A percentile compares a stretch with the other conserved stretches of the same genome.
phyloP scores from a whole-genome alignment of 2,888 invertebrate species.

The Drosophila kuntzei region DNA sequence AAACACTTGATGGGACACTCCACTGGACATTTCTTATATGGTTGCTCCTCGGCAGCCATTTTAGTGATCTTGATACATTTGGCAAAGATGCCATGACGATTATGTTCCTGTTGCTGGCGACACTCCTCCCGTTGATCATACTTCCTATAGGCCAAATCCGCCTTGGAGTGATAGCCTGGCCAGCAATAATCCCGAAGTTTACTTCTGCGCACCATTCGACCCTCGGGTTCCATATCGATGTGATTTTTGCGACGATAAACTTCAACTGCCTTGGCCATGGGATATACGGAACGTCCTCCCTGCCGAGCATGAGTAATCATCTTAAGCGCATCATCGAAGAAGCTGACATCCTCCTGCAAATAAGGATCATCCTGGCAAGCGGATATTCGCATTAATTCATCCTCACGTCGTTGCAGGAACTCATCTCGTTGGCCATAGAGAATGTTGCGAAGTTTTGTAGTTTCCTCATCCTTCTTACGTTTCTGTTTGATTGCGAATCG shows the following conservation, averaged over 20 bases:
- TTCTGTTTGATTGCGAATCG: background rate
- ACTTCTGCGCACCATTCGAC: slow-evolving; percentile 12
- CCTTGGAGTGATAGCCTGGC: slow-evolving; percentile 22
- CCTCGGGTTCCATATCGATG: slow-evolving; percentile 57
- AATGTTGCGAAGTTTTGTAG: background rate
- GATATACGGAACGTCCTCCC: slow-evolving; percentile 7
- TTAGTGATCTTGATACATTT: slow-evolving; percentile 53
- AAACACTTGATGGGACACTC: slow-evolving; percentile 33
- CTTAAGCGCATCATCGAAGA: slow-evolving; percentile 7
- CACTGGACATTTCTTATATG: slow-evolving; percentile 32
- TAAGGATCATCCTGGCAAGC: slow-evolving; percentile 11
- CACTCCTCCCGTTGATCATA: slow-evolving; percentile 14
- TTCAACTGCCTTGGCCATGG: slow-evolving; percentile 20
- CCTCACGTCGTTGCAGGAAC: slow-evolving; percentile 6
- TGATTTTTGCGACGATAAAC: background rate
- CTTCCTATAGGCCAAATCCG: slow-evolving; percentile 4
- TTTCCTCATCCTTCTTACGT: background rate
- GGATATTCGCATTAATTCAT: background rate
- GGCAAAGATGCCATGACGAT: slow-evolving; percentile 35
- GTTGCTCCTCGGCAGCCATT: slow-evolving; percentile 46
- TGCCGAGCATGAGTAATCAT: background rate
- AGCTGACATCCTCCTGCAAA: slow-evolving; percentile 11
- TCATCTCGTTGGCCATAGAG: slow-evolving; percentile 14
- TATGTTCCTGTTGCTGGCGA: background rate
- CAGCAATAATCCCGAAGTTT: slow-evolving; percentile 18